Evolutionary conservation across 1,140 invertebrate genomes (phyloP), one percentile per base, ranked within the genome.

Genomic region (Zeugodacus cucurbitae): DNA sequence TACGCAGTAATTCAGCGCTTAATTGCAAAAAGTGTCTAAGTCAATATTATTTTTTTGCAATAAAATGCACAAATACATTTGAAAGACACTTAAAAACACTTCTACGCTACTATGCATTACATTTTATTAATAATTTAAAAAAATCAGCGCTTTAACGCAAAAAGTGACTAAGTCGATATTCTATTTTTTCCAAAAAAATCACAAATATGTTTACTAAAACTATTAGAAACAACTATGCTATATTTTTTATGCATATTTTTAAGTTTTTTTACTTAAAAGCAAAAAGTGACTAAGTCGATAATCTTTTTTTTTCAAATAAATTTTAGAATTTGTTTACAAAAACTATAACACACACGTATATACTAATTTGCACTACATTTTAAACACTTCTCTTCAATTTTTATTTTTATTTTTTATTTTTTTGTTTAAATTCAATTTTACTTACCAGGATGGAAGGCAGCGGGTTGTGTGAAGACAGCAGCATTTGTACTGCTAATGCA

Each of bases 371-470:
- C 11, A 48, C 0, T 17, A 48, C n/a, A n/a, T n/a, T n/a, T n/a
- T n/a, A n/a, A n/a, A n/a, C n/a, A n/a, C n/a, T n/a, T n/a, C n/a
- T n/a, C n/a, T 70, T 34, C 32, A 32, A 70, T 37, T 26, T 44
- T 67, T 67, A 0, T 34, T 67, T 11, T 59, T 7, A 1, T 82
- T 82, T 1, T 48, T 2, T 20, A 44, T 22, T 82, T 59, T 62
- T 26, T 62, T n/a, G 10, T n/a, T 2, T n/a, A 62, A 11, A 4
- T n/a, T 48, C 29, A n/a, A 0, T 82, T 74, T 90, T 91, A 92
- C 92, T 91, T 89, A 93, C 92, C 92, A 91, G 92, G 88, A 90
- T 91, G 90, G 34, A 91, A 89, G 34, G 90, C 78, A 41, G 92
- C 92, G 37, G 90, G 91, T 88, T 93, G 91, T 26, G 90, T 90